phyloP scores from a whole-genome alignment of 1,140 invertebrate genomes.

The Nymphalis io region DNA sequence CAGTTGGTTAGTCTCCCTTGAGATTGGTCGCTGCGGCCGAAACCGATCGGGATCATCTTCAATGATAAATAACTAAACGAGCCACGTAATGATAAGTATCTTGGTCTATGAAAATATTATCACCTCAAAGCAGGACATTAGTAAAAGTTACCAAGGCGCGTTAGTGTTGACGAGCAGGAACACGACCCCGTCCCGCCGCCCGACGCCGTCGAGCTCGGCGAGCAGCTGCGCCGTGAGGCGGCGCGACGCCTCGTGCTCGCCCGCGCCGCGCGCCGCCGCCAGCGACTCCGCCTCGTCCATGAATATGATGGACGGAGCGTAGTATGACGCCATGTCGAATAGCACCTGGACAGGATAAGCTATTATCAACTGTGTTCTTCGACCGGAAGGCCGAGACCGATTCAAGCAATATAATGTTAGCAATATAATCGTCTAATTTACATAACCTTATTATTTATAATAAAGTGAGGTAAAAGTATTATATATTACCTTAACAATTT shows the following conservation, averaged over 20 bases:
- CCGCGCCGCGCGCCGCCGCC: conserved; percentile 85
- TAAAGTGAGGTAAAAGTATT: neutral
- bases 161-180: conserved; percentile 95
- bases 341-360: conserved; percentile 83
- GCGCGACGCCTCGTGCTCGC: conserved; percentile 95
- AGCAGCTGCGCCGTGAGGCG: conserved; percentile 96
- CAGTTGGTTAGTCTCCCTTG: too few relatives aligned
- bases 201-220: conserved; percentile 93
- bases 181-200: conserved; percentile 82
- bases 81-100: too few relatives aligned
- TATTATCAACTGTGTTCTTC: neutral
- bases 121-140: neutral
- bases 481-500: conserved; percentile 87
- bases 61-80: too few relatives aligned
- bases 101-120: too few relatives aligned
- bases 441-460: neutral
- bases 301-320: conserved; percentile 96
- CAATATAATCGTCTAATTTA: too few relatives aligned
- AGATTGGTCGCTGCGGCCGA: too few relatives aligned
- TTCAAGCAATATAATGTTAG: too few relatives aligned
- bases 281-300: conserved; percentile 98
- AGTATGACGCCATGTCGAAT: conserved; percentile 93
- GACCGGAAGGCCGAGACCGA: too few relatives aligned
- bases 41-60: too few relatives aligned
- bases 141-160: conserved; percentile 87